Percentiles rank a stretch among this genome's conserved stretches.
These are phyloP conservation scores for Nephrotoma flavescens DNA, from an alignment of 2,888 invertebrate genomes.

Conservation along the genomic window DNA sequence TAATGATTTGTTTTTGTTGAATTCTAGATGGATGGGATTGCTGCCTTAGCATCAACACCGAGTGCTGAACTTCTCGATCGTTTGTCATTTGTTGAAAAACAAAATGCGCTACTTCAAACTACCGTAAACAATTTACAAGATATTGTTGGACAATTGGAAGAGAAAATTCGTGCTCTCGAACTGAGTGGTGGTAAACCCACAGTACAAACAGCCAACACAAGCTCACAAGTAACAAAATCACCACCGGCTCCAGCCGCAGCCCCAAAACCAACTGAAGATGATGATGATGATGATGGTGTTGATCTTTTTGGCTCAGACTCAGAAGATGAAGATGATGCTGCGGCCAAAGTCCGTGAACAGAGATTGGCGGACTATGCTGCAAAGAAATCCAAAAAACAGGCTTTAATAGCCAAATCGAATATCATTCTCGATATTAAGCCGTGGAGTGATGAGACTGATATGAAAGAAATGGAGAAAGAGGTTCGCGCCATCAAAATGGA, in stretches of 20 bases:
- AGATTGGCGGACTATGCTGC: slow-evolving; percentile 77
- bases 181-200: slow-evolving; percentile 26
- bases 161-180: not conserved
- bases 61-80: slow-evolving; percentile 41
- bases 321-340: slow-evolving; percentile 51
- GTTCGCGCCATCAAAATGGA: slow-evolving; percentile 67
- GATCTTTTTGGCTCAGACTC: slow-evolving; percentile 73
- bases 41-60: slow-evolving; percentile 38
- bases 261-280: slow-evolving; percentile 30
- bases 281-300: slow-evolving; percentile 53
- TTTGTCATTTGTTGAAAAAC: slow-evolving; percentile 40
- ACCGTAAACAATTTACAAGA: not conserved
- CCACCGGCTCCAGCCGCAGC: slow-evolving; percentile 16
- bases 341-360: slow-evolving; percentile 65
- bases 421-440: slow-evolving; percentile 91
- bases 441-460: slow-evolving; percentile 82
- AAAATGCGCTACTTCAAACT: slow-evolving; percentile 32
- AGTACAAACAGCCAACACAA: not conserved
- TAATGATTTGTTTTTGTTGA: not conserved
- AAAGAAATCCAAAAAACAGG: slow-evolving; percentile 85
- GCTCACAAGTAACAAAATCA: slow-evolving; percentile 9
- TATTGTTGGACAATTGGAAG: not conserved
- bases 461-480: slow-evolving; percentile 64
- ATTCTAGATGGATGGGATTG: slow-evolving; percentile 48
- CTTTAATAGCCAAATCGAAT: slow-evolving; percentile 83